Percentiles rank a stretch among this genome's conserved stretches.
These are phyloP conservation scores for Leucoraja erinaceus DNA, from an alignment of 2,113 vertebrate species.

Conservation along the genomic window DNA sequence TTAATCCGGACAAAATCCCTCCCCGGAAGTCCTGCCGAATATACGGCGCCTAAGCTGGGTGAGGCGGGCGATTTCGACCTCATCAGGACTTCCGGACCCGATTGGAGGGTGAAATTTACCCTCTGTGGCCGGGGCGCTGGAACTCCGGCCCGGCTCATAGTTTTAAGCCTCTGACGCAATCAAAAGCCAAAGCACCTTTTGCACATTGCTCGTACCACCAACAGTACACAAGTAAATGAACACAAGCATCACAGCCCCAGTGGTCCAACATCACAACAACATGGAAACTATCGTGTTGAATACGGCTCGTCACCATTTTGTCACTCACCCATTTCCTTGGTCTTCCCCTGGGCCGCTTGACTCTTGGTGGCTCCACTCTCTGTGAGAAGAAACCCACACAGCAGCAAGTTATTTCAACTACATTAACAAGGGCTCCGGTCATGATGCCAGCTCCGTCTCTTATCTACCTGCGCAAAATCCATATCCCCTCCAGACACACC, in stretches of 20 bases:
- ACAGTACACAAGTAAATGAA: background rate
- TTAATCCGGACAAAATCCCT: background rate
- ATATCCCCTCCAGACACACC: too few species aligned
- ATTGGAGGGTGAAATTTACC: too few species aligned
- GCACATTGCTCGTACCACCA: background rate
- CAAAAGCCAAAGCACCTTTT: background rate
- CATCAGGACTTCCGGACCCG: too few species aligned
- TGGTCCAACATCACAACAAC: background rate
- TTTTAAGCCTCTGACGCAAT: background rate
- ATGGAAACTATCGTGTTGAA: background rate
- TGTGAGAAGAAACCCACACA: background rate
- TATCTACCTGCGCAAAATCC: too few species aligned
- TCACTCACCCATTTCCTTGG: slow-evolving; percentile 34
- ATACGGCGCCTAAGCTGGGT: too few species aligned
- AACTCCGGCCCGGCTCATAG: too few species aligned
- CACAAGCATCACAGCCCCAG: background rate
- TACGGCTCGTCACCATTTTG: background rate
- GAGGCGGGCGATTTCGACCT: too few species aligned
- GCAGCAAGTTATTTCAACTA: background rate
- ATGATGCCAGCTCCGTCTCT: too few species aligned
- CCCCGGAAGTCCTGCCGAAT: too few species aligned
- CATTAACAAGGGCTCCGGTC: background rate
- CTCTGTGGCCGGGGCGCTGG: too few species aligned
- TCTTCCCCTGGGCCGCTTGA: slow-evolving; percentile 27
- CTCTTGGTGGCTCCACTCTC: slow-evolving; percentile 24